phyloP scores from a whole-genome alignment of 2,113 vertebrate genomes.

The Trochalopteron elliotii region DNA sequence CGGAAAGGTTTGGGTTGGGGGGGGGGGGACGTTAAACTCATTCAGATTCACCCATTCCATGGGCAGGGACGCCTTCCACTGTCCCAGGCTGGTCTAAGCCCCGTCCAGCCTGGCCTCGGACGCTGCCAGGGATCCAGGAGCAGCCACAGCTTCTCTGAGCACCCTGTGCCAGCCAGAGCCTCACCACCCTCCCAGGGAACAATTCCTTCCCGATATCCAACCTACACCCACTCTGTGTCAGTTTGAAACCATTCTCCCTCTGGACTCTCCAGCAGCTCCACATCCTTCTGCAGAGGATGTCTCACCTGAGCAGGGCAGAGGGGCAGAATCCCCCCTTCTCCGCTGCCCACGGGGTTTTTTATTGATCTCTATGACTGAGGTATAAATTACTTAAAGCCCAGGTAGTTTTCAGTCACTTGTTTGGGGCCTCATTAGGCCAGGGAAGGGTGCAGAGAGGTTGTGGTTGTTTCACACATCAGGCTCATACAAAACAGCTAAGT shows the following conservation, averaged over 20 bases:
- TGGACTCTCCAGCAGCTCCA: neutral
- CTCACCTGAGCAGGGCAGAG: neutral
- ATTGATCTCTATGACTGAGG: neutral
- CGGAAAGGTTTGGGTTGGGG: neutral
- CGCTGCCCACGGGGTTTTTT: neutral
- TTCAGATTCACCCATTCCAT: fast-evolving
- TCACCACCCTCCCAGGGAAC: fast-evolving
- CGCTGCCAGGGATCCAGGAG: neutral
- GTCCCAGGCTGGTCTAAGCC: neutral
- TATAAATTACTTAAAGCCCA: neutral
- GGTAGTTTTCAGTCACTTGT: neutral
- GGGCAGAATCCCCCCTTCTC: neutral
- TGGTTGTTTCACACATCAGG: neutral
- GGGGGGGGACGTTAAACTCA: neutral
- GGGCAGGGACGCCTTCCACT: neutral
- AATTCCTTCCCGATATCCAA: fast-evolving
- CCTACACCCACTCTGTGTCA: neutral
- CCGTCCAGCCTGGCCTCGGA: neutral
- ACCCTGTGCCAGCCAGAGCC: neutral
- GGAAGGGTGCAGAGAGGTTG: neutral
- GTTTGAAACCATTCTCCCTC: neutral
- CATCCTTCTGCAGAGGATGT: fast-evolving
- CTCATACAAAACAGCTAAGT: neutral
- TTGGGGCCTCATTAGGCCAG: neutral
- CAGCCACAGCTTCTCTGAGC: neutral